Conservation (phyloP, 2,888 invertebrate species). For the Anoncus sp. region DNA sequence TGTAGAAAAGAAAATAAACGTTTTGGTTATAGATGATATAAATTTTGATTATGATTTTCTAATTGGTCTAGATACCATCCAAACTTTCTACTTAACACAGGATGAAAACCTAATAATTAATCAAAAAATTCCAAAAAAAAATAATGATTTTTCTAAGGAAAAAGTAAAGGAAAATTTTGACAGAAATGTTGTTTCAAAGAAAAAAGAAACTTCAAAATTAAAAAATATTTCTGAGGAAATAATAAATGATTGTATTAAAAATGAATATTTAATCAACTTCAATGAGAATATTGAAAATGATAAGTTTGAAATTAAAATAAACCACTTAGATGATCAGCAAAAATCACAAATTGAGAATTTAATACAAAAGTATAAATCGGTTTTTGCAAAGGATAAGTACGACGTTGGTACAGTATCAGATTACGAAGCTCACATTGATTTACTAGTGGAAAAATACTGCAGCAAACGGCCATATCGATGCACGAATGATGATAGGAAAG, state of each 20-base stretch:
- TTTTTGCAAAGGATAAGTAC: slow-evolving; percentile 1
- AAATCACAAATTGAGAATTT: background rate
- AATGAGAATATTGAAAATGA: background rate
- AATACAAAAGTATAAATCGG: background rate
- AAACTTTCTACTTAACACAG: background rate
- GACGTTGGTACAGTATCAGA: background rate
- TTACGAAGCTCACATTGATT: background rate
- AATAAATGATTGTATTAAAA: background rate
- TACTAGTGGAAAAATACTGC: background rate
- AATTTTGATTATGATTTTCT: slow-evolving; percentile 4
- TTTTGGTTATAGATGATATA: background rate
- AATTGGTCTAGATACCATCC: background rate
- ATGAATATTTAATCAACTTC: background rate
- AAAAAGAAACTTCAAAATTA: too few relatives aligned
- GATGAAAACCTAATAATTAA: background rate
- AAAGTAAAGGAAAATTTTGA: too few relatives aligned
- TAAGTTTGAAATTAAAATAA: background rate
- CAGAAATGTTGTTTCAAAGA: too few relatives aligned
- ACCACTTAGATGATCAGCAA: background rate
- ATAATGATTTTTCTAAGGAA: background rate
- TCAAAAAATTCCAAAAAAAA: background rate
- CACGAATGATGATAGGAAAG: background rate
- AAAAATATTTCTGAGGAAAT: background rate
- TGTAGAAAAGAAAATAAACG: background rate
- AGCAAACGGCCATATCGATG: slow-evolving; percentile 1